A percentile compares a stretch with the other conserved stretches of the same genome.
Evolutionary conservation across 2,797 vertebrate species (phyloP).

Genomic region (Pogoniulus pusillus): DNA sequence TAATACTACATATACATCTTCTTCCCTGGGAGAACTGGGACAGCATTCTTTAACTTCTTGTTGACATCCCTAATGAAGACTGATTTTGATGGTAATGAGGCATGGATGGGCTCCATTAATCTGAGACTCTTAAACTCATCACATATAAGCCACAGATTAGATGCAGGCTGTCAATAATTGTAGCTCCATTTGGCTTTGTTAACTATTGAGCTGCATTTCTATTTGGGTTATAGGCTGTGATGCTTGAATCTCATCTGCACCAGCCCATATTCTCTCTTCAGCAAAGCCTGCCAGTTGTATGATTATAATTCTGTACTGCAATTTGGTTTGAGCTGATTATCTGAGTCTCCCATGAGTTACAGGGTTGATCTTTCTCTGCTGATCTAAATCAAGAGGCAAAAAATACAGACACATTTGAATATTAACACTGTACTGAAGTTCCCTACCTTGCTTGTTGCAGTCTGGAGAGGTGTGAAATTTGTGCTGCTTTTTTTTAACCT

Average conservation of each 20-base stretch:
- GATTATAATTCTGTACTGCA: slow-evolving; percentile 52
- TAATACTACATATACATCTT: not conserved
- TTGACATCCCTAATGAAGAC: not conserved
- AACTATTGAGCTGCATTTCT: slow-evolving; percentile 20
- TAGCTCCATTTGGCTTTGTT: slow-evolving; percentile 11
- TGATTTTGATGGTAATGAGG: not conserved
- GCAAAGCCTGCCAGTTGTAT: slow-evolving; percentile 44
- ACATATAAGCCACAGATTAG: not conserved
- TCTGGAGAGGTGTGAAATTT: not conserved
- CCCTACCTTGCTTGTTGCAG: not conserved
- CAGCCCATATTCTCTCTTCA: not conserved
- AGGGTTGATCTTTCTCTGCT: slow-evolving; percentile 34
- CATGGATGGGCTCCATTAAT: not conserved
- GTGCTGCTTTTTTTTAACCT: not conserved
- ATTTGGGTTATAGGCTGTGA: not conserved
- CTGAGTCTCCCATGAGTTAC: slow-evolving; percentile 33
- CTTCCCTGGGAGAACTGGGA: not conserved
- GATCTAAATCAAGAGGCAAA: slow-evolving; percentile 10
- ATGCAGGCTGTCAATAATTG: not conserved
- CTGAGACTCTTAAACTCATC: not conserved
- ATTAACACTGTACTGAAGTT: not conserved
- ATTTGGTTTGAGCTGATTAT: slow-evolving; percentile 63
- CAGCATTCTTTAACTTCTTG: not conserved
- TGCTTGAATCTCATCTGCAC: not conserved
- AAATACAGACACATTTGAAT: not conserved